A percentile compares a stretch with the other conserved stretches of the same genome.
Evolutionary conservation across 23 tunicate species (phyloP).

Genomic region (Diplosoma virens): DNA sequence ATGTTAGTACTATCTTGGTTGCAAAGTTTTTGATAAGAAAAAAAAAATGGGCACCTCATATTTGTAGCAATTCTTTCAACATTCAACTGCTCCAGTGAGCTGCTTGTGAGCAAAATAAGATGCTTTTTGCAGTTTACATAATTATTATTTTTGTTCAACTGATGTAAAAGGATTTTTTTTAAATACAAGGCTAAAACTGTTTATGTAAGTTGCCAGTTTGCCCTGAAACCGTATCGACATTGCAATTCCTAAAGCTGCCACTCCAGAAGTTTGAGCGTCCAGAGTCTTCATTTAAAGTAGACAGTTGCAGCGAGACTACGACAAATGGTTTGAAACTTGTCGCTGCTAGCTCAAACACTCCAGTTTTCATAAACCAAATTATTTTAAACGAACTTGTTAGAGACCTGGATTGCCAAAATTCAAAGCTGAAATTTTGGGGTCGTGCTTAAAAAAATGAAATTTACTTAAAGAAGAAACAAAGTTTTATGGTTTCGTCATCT

Average conservation of each 20-base stretch:
- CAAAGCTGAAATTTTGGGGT: not conserved
- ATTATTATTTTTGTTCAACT: not conserved
- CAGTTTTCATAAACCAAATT: not conserved
- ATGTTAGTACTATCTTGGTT: not conserved
- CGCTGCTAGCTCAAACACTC: not conserved
- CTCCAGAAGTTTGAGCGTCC: no score
- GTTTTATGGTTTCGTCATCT: not conserved
- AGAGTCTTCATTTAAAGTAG: not conserved
- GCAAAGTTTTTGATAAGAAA: not conserved
- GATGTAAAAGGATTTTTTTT: not conserved
- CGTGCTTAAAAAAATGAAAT: not conserved
- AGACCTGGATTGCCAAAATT: no score
- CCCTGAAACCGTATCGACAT: not conserved
- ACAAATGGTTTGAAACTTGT: not conserved
- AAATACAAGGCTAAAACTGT: not conserved
- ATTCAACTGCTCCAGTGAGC: no score
- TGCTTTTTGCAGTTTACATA: not conserved
- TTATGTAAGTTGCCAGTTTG: not conserved
- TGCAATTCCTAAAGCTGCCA: not conserved
- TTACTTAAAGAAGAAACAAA: not conserved
- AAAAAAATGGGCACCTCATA: no score
- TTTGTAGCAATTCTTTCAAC: no score
- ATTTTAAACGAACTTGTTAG: not conserved
- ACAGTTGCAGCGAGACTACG: not conserved
- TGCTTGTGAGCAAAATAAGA: no score